phyloP scores from a whole-genome alignment of 2,113 vertebrate genomes.

The Oncorhynchus masou region DNA sequence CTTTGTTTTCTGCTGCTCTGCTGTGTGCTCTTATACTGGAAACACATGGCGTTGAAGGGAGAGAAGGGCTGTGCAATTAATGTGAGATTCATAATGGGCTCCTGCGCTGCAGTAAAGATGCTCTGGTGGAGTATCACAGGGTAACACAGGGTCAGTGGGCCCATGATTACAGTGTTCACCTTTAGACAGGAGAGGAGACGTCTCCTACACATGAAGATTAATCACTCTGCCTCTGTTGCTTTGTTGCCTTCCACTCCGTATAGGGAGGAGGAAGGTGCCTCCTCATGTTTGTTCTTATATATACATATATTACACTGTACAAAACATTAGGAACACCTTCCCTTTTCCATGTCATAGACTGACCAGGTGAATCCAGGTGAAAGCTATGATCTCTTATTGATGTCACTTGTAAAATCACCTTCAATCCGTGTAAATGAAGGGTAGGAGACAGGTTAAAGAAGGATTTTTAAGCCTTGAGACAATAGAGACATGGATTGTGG shows the following conservation, averaged over 20 bases:
- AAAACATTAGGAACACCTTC: no score
- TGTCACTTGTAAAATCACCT: no score
- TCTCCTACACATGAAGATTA: conserved; percentile 73
- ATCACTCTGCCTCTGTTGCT: conserved; percentile 55
- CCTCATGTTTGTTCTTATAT: no score
- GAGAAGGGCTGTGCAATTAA: conserved; percentile 40
- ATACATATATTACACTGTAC: no score
- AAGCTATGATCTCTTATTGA: no score
- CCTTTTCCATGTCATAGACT: no score
- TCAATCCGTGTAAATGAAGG: no score
- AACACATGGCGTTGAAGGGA: conserved; percentile 15
- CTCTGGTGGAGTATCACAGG: conserved; percentile 55
- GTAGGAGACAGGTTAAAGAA: no score
- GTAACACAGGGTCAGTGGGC: conserved; percentile 70
- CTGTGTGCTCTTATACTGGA: conserved; percentile 10
- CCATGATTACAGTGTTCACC: conserved; percentile 77
- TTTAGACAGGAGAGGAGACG: conserved; percentile 51
- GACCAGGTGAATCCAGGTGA: no score
- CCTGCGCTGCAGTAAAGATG: conserved; percentile 38
- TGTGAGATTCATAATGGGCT: conserved; percentile 54
- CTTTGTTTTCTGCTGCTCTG: conserved; percentile 33
- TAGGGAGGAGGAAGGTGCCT: no score
- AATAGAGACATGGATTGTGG: no score
- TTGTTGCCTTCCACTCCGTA: conserved; percentile 9
- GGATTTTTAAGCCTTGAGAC: no score